Percentiles rank a stretch among this genome's conserved stretches.
These are phyloP conservation scores for Pluvianellus socialis DNA, from an alignment of 2,113 vertebrate species.

Conservation along the genomic window DNA sequence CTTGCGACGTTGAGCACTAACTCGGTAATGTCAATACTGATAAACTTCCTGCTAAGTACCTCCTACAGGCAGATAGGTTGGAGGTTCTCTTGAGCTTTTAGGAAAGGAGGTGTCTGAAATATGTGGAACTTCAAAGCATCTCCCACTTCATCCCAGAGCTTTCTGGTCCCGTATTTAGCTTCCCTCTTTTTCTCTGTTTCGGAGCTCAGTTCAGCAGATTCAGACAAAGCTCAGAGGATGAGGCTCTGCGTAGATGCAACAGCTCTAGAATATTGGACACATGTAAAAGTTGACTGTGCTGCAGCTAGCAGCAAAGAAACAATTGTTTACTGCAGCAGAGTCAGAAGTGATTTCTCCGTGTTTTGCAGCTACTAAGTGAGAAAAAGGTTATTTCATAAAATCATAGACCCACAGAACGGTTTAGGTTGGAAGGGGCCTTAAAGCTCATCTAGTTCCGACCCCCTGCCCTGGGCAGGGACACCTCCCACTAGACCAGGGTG, in stretches of 20 bases:
- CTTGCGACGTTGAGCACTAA: background rate
- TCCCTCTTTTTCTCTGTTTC: background rate
- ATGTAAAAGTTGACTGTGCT: background rate
- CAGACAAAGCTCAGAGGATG: background rate
- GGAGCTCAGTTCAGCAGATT: background rate
- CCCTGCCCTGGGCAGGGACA: no score
- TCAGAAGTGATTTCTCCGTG: background rate
- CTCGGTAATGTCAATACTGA: background rate
- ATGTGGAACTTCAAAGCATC: background rate
- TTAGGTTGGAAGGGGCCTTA: no score
- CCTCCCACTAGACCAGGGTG: no score
- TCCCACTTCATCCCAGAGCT: background rate
- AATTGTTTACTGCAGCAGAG: background rate
- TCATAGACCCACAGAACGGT: no score
- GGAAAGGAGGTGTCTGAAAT: background rate
- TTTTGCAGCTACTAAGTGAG: background rate
- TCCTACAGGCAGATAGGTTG: background rate
- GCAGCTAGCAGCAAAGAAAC: background rate
- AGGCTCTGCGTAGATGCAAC: background rate
- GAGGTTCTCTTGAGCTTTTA: background rate
- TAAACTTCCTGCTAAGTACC: background rate
- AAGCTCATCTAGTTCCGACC: no score
- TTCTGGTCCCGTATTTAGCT: background rate
- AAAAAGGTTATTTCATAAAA: background rate
- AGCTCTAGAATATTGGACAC: background rate